Evolutionary conservation across 2,888 invertebrate genomes (phyloP).

Genomic region (Amphiduros pacificus): DNA sequence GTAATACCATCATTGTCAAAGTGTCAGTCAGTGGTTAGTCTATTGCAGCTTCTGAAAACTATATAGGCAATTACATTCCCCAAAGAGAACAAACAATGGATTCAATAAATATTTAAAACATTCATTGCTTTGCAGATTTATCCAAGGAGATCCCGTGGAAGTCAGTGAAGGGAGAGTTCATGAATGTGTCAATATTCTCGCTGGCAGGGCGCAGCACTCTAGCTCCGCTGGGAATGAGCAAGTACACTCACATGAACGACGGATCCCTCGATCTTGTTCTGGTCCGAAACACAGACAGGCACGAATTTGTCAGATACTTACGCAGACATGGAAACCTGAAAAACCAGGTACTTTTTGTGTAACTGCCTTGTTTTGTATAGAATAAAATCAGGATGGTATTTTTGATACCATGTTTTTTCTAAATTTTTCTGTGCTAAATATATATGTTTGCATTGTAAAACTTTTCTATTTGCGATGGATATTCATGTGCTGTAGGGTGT

Average conservation of each 20-base stretch:
- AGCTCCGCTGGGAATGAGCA: conserved; percentile 51
- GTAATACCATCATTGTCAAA: too few species aligned
- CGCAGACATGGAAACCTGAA: conserved; percentile 51
- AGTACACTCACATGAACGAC: conserved; percentile 51
- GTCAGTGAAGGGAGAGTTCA: conserved; percentile 43
- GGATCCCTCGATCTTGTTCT: conserved; percentile 52
- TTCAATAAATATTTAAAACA: background rate
- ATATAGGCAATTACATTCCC: too few species aligned
- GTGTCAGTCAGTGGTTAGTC: too few species aligned
- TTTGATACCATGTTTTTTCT: too few species aligned
- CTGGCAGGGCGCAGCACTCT: conserved; percentile 43
- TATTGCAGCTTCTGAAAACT: too few species aligned
- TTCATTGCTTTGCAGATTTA: conserved; percentile 4
- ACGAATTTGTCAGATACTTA: conserved; percentile 50
- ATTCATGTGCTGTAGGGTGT: too few species aligned
- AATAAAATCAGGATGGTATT: too few species aligned
- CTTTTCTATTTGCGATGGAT: too few species aligned
- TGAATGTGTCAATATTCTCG: conserved; percentile 45
- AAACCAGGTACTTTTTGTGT: conserved; percentile 55
- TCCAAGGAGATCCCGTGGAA: conserved; percentile 40
- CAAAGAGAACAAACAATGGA: too few species aligned
- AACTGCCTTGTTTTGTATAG: too few species aligned
- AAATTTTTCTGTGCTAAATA: too few species aligned
- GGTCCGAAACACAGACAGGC: conserved; percentile 43
- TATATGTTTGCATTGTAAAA: too few species aligned